phyloP scores from a whole-genome alignment of 30 jellyfish, hydroid and myxozoan genomes.

The Clytia hemisphaerica region DNA sequence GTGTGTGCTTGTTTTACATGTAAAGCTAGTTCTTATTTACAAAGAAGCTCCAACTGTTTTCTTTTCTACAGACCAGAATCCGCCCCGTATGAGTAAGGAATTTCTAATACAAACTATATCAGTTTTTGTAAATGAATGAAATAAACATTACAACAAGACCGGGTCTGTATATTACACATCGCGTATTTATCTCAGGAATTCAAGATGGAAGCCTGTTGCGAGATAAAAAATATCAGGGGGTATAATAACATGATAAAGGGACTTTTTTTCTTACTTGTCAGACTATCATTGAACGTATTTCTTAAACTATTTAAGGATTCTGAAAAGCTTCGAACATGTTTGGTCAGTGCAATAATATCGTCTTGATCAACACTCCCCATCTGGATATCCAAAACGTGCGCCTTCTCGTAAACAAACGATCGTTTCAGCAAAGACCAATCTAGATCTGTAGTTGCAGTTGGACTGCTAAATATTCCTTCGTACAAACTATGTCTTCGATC shows the following conservation, averaged over 20 bases:
- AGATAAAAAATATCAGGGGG: background rate
- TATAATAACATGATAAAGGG: too few relatives aligned
- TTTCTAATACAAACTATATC: too few relatives aligned
- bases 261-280: conserved; percentile 38
- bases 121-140: too few relatives aligned
- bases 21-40: too few relatives aligned
- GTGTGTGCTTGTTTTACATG: too few relatives aligned
- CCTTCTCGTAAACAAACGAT: background rate
- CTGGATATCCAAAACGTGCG: conserved; percentile 29
- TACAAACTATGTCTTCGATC: conserved; percentile 4
- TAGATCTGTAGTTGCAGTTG: conserved; percentile 6
- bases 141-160: background rate
- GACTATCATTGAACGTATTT: conserved; percentile 53
- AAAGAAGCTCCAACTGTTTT: too few relatives aligned
- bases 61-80: too few relatives aligned
- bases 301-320: conserved; percentile 55
- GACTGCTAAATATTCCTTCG: conserved; percentile 25
- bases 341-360: conserved; percentile 79
- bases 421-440: background rate
- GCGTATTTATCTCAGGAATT: conserved; percentile 17
- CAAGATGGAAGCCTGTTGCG: conserved; percentile 32
- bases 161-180: conserved; percentile 16
- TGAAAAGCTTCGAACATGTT: conserved; percentile 87
- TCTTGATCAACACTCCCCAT: conserved; percentile 97
- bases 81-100: too few relatives aligned